Evolutionary conservation across 2,113 vertebrate species (phyloP), one percentile per base, ranked within the genome.

Genomic region (Leucoraja erinaceus): DNA sequence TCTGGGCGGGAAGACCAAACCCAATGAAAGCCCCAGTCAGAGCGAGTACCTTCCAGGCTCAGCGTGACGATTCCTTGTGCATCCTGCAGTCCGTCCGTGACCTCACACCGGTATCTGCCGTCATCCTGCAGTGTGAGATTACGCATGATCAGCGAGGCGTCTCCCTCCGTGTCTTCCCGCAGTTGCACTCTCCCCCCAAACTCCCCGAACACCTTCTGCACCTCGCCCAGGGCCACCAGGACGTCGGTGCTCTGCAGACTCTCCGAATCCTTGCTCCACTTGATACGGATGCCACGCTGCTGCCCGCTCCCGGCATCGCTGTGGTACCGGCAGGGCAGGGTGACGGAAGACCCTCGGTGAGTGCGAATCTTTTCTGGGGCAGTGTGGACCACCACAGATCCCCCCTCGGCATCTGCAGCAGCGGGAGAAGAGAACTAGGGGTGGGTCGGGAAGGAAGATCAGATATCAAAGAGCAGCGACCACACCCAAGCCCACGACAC

Each of bases 101-200:
- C 98, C 94, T 99, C 98, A 11, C 98, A 99, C 94, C 99, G 98
- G 0, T 98, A 99, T 94, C 97, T 98, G 2, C 98, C 98, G 0
- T 99, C 98, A 95, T 99, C 98, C 94, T 98, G 97, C 93, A 99
- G 96, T 2, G 98, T 98, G 93, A 99, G 96, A 56, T 99, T 98
- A 81, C 97, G 97, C 94, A 99, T 97, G 94, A 99, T 95, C 93
- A 99, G 96, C 0, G 98, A 99, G 38, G 98, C 98, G 0, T 99
- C 98, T 0, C 97, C 97, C 0, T 94, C 94, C 0, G 97, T 98
- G 0, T 96, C 96, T 74, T 96, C 96, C 95, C 98, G 98, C 94
- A 98, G 95, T 0, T 96, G 96, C 1, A 97, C 98, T 2, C 98
- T 97, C 0, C 97, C 97, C 0, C 95, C 96, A 95, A 98, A 99